These are phyloP conservation scores for Heliconius erato DNA, from an alignment of 2,888 invertebrate genomes.

Conservation along the genomic window DNA sequence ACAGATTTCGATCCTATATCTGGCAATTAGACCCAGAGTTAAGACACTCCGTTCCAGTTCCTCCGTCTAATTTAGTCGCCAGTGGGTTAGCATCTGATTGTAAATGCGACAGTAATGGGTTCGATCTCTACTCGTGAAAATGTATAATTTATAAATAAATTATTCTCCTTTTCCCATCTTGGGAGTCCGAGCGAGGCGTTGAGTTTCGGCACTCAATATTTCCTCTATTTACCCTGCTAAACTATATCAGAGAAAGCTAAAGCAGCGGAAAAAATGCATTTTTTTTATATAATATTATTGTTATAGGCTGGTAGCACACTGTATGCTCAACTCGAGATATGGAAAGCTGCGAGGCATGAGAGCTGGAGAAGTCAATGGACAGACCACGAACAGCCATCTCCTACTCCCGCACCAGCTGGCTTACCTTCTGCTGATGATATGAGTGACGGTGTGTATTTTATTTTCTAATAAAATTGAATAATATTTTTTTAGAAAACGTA, in stretches of 20 bases:
- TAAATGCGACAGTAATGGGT: no score
- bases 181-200: no score
- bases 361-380: conserved; percentile 82
- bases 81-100: no score
- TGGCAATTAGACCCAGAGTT: no score
- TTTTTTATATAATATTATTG: conserved; percentile 29
- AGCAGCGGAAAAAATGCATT: not conserved
- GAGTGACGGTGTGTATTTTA: conserved; percentile 87
- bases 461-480: not conserved
- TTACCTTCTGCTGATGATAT: conserved; percentile 87
- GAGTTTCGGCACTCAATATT: not conserved
- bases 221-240: not conserved
- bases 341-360: conserved; percentile 92
- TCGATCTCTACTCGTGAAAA: no score
- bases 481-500: no score
- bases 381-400: conserved; percentile 77
- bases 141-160: no score
- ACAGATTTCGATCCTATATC: no score
- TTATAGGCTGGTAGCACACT: conserved; percentile 92
- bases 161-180: no score
- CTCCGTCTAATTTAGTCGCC: no score
- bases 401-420: conserved; percentile 71
- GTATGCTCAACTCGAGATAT: conserved; percentile 95
- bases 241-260: not conserved
- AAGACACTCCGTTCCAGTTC: no score